Conservation (phyloP, 2,888 invertebrate genomes). For the Drosophila robusta region DNA sequence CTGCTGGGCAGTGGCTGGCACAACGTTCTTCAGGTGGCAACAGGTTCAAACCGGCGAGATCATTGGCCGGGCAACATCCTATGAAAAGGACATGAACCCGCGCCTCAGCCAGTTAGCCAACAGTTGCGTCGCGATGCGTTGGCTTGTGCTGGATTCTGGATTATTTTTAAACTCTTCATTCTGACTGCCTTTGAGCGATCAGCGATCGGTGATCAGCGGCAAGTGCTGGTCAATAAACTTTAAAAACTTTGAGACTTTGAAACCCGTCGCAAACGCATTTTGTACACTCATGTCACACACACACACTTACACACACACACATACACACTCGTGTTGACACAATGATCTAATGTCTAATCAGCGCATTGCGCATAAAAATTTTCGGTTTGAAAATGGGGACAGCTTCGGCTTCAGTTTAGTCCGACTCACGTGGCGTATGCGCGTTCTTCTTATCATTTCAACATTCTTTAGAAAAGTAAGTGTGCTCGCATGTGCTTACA, state of each 20-base stretch:
- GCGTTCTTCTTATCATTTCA: conserved; percentile 55
- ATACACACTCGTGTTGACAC: conserved; percentile 3
- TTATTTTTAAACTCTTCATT: conserved; percentile 48
- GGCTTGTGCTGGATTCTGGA: conserved; percentile 10
- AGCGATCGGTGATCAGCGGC: neutral
- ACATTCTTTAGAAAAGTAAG: conserved; percentile 31
- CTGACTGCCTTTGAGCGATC: conserved; percentile 4
- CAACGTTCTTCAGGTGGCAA: conserved; percentile 35
- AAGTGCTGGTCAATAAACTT: conserved; percentile 36
- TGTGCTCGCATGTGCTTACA: conserved; percentile 17
- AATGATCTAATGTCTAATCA: conserved; percentile 51
- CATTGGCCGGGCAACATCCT: conserved; percentile 63
- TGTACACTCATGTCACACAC: conserved; percentile 9
- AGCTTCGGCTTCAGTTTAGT: conserved; percentile 29
- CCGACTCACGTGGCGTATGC: conserved; percentile 51
- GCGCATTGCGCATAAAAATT: conserved; percentile 45
- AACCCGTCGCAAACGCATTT: conserved; percentile 10
- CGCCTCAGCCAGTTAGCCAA: conserved; percentile 6
- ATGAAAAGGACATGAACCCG: conserved; percentile 60
- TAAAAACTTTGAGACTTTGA: conserved; percentile 14
- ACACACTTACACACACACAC: neutral
- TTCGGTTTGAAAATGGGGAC: conserved; percentile 38
- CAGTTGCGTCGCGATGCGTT: conserved; percentile 3
- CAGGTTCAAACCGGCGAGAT: conserved; percentile 54
- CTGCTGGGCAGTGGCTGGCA: neutral